phyloP scores from a whole-genome alignment of 2,113 vertebrate species.

The Bungarus multicinctus region DNA sequence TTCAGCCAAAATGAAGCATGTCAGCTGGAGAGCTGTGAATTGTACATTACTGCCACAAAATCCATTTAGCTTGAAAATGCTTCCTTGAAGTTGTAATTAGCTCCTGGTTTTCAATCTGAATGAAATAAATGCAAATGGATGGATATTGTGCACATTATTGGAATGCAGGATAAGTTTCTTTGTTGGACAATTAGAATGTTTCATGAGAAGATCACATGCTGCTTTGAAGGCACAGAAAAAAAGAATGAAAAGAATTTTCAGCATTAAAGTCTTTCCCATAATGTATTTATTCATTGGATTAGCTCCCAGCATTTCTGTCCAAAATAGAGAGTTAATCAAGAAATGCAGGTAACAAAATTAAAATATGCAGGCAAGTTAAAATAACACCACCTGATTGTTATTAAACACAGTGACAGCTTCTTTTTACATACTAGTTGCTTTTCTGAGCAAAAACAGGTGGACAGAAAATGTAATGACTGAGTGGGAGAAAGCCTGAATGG shows the following conservation, averaged over 20 bases:
- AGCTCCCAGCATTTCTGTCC: not conserved
- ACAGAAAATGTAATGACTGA: not conserved
- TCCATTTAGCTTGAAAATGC: not conserved
- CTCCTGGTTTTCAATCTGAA: not conserved
- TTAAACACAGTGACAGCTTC: not conserved
- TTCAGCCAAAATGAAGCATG: not conserved
- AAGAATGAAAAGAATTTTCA: not conserved
- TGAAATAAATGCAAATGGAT: not conserved
- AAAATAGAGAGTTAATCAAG: not conserved
- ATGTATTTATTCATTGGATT: not conserved
- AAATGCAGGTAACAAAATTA: not conserved
- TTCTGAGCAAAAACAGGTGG: not conserved
- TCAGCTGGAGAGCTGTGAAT: not conserved
- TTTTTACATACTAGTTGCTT: not conserved
- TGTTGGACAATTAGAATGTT: not conserved
- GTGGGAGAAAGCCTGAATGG: not conserved
- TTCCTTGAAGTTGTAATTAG: slow-evolving; percentile 1
- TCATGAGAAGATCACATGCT: not conserved
- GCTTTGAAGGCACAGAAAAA: not conserved
- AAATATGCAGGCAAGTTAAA: not conserved
- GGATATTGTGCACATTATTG: not conserved
- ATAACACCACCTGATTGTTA: not conserved
- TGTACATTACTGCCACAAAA: not conserved
- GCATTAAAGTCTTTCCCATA: not conserved
- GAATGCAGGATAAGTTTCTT: not conserved